These are phyloP conservation scores for Hippocampus abdominalis DNA, from an alignment of 2,113 vertebrate genomes.

Conservation along the genomic window DNA sequence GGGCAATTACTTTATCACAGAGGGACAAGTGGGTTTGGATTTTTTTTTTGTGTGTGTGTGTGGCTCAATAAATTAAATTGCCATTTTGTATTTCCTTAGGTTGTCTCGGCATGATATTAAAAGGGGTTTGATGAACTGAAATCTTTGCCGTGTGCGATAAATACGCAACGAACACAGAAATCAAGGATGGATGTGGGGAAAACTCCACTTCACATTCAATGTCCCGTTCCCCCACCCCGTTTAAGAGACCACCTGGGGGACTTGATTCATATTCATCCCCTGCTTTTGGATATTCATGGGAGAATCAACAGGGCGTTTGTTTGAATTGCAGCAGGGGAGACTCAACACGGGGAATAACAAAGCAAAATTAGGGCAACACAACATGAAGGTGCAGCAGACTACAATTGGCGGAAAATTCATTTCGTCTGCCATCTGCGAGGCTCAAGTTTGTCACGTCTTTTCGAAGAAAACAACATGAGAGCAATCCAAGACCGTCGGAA, in stretches of 20 bases:
- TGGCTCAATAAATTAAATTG: no score
- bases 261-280: conserved; percentile 52
- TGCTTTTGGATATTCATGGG: conserved; percentile 49
- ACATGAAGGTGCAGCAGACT: conserved; percentile 2
- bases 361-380: conserved; percentile 41
- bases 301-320: conserved; percentile 37
- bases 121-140: no score
- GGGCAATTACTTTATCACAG: no score
- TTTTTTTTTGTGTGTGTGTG: no score
- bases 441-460: not conserved
- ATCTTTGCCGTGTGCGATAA: no score
- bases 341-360: conserved; percentile 36
- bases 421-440: conserved; percentile 5
- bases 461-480: not conserved
- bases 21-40: no score
- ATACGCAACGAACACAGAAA: no score
- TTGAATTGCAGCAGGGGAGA: conserved; percentile 33
- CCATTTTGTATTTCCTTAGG: no score
- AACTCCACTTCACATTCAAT: not conserved
- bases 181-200: not conserved
- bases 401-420: conserved; percentile 18
- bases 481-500: not conserved
- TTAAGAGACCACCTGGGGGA: conserved; percentile 28
- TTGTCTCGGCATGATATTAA: no score
- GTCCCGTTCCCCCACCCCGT: conserved; percentile 22